These are phyloP conservation scores for Rhadina sibilatrix DNA, from an alignment of 2,113 vertebrate genomes.

Conservation along the genomic window DNA sequence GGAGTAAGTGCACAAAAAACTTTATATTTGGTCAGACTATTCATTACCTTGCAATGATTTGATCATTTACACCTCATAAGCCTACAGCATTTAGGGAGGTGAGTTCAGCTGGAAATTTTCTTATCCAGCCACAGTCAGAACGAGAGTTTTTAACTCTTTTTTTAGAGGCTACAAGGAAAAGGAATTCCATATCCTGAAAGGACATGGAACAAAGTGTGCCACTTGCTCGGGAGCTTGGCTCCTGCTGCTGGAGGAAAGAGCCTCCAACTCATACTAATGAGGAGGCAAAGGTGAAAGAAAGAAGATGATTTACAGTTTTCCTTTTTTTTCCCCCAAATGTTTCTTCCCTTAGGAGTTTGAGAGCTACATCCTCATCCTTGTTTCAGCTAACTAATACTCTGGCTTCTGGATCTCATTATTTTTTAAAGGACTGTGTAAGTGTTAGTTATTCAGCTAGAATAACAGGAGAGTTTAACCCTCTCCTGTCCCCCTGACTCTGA, in stretches of 20 bases:
- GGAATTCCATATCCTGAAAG: conserved; percentile 46
- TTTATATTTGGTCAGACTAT: neutral
- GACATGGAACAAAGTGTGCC: conserved; percentile 49
- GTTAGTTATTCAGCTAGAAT: neutral
- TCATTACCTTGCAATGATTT: neutral
- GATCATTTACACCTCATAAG: neutral
- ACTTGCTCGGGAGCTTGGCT: conserved; percentile 44
- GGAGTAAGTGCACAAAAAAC: conserved; percentile 88
- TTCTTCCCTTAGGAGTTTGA: neutral
- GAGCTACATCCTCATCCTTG: neutral
- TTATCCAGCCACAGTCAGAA: neutral
- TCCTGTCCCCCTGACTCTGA: neutral
- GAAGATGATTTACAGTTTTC: neutral
- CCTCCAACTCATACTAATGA: conserved; percentile 54
- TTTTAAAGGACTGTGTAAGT: neutral
- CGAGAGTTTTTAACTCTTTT: neutral
- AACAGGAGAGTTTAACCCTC: neutral
- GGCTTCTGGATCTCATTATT: neutral
- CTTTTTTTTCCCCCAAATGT: neutral
- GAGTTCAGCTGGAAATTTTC: neutral
- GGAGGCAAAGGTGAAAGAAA: conserved; percentile 29
- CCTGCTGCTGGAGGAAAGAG: conserved; percentile 22
- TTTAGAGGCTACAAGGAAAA: neutral
- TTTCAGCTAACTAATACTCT: neutral
- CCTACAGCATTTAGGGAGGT: neutral